Base-by-base conservation (phyloP, 1,140 invertebrate species). In the Amphibalanus amphitrite region DNA sequence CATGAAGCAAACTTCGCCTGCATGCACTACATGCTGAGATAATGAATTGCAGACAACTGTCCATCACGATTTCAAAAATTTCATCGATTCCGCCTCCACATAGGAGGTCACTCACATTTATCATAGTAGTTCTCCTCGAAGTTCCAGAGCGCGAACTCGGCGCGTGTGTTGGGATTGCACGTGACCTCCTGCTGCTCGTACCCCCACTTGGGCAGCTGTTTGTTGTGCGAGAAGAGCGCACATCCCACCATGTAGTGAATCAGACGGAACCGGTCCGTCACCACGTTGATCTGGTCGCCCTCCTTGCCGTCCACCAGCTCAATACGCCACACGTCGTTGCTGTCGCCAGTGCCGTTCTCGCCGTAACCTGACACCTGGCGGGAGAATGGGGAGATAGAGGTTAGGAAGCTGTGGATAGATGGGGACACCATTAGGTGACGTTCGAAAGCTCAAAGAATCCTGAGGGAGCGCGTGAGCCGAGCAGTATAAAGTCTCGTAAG, bases 271-370 rank as follows among this genome's bases (percentile, higher is more conserved):
- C 80, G 91, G 88, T 76, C 88, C 90, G n/a, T 86, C 1, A 97
- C 93, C 10, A 94, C 93, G 75, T 90, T 86, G 4, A 97, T 82
- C 23, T 23, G 6, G 23, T 26, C 23, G 69, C 86, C 87, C 75
- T 88, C 84, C 71, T 85, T 85, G 17, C 88, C 90, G 29, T 86
- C 86, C 38, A 89, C 82, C 29, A 89, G 82, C 59, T 92, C 81
- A 29, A 98, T 82, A 77, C 89, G 87, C 93, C 94, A 98, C 4
- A 97, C 88, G 80, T 98, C 95, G 82, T 98, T 97, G 0, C 91
- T 90, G 85, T 97, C 95, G 25, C 94, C 95, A 0, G 87, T 86
- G 29, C 95, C 95, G 82, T 94, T 90, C 89, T 93, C 76, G 28
- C 79, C 80, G 74, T 72, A 78, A 25, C 64, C 64, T 6, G 23